A percentile compares a stretch with the other conserved stretches of the same genome.
These are phyloP conservation scores for Embidobia sp. DNA, from an alignment of 2,888 invertebrate species.

Conservation along the genomic window DNA sequence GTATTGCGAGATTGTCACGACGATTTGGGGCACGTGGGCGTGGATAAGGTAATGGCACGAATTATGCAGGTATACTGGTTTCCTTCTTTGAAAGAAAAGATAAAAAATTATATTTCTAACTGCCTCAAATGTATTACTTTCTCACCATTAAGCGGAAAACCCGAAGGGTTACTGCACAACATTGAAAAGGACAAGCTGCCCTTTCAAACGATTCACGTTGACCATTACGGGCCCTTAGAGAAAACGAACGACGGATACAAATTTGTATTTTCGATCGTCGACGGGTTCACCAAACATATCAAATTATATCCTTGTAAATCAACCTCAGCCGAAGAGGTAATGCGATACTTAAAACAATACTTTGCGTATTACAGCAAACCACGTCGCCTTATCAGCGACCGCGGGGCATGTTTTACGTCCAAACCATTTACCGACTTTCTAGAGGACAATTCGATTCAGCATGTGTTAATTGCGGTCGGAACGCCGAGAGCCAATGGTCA, in stretches of 20 bases:
- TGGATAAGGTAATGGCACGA: neutral
- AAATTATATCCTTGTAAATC: neutral
- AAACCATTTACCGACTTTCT: neutral
- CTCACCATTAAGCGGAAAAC: neutral
- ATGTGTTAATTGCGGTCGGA: neutral
- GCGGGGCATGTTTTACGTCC: neutral
- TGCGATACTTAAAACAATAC: neutral
- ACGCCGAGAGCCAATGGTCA: neutral
- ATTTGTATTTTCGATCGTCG: slow-evolving; percentile 56
- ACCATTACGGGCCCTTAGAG: slow-evolving; percentile 2
- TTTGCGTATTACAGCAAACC: neutral
- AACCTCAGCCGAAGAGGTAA: neutral
- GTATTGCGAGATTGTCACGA: neutral
- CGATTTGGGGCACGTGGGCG: neutral
- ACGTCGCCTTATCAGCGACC: neutral
- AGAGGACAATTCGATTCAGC: neutral
- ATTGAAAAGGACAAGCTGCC: neutral
- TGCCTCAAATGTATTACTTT: slow-evolving; percentile 3
- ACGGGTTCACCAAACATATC: slow-evolving; percentile 58
- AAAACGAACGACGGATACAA: neutral
- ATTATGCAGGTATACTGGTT: slow-evolving; percentile 4
- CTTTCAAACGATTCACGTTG: slow-evolving; percentile 3
- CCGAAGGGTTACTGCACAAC: neutral
- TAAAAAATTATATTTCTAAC: neutral
- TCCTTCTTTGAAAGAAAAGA: neutral